Conservation (phyloP, 2,797 vertebrate genomes). For the Anolis apletophallus region DNA sequence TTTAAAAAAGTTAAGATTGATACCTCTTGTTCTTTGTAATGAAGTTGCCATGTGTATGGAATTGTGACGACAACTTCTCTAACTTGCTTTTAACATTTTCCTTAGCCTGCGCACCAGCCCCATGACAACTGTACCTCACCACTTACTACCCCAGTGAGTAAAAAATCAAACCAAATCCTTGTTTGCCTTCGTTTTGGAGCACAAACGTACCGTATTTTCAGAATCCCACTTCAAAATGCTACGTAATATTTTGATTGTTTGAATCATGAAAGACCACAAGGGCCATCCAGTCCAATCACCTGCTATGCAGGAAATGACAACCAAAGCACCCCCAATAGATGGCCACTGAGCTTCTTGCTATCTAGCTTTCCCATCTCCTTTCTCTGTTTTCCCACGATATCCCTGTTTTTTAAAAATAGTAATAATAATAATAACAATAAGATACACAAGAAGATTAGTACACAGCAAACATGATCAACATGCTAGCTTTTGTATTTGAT, state of each 20-base stretch:
- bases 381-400: not conserved
- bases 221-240: not conserved
- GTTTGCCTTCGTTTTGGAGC: not conserved
- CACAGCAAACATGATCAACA: no score
- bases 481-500: no score
- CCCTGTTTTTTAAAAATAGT: not conserved
- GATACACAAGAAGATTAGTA: no score
- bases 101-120: conserved; percentile 48
- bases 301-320: no score
- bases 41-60: not conserved
- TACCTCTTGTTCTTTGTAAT: not conserved
- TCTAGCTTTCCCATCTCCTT: not conserved
- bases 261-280: no score
- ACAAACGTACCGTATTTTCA: not conserved
- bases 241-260: not conserved
- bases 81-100: not conserved
- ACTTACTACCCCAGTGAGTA: conserved; percentile 73
- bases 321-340: no score
- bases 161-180: not conserved
- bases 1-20: not conserved
- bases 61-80: not conserved
- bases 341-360: not conserved
- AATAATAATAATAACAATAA: no score
- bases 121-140: conserved; percentile 39
- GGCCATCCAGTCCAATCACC: no score